Percentiles rank a stretch among this genome's conserved stretches.
These are phyloP conservation scores for Gymnarchus niloticus DNA, from an alignment of 2,113 vertebrate genomes.

Conservation along the genomic window DNA sequence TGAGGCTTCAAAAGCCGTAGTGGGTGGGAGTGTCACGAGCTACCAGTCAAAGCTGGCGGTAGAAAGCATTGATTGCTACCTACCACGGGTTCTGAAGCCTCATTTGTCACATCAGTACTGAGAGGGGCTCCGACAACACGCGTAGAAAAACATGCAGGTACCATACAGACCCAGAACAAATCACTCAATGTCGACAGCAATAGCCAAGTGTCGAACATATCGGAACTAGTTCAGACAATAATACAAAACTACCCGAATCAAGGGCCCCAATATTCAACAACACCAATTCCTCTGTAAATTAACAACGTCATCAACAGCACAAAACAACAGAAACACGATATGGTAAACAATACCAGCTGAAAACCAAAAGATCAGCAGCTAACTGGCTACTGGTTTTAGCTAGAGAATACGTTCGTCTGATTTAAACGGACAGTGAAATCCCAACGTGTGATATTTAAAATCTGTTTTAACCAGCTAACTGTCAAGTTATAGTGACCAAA, in stretches of 20 bases:
- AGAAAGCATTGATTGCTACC: too few relatives aligned
- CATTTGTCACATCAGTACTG: too few relatives aligned
- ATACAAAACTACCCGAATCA: not conserved
- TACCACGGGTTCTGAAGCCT: too few relatives aligned
- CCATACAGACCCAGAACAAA: not conserved
- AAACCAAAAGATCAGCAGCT: not conserved
- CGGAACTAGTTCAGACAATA: not conserved
- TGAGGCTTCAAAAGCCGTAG: too few relatives aligned
- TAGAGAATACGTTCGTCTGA: not conserved
- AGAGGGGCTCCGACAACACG: not conserved
- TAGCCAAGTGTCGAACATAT: too few relatives aligned
- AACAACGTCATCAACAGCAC: not conserved
- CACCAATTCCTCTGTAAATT: not conserved
- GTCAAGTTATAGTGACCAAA: not conserved
- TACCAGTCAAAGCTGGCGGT: too few relatives aligned
- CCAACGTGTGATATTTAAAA: not conserved
- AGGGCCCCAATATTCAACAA: not conserved
- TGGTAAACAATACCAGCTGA: not conserved
- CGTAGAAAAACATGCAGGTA: not conserved
- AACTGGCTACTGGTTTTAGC: not conserved
- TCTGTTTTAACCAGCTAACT: not conserved
- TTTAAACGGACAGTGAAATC: not conserved
- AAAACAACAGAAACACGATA: not conserved
- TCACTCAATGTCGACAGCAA: too few relatives aligned
- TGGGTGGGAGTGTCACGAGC: too few relatives aligned